phyloP scores from a whole-genome alignment of 2,888 invertebrate genomes.

The Ephialtes manifestator region DNA sequence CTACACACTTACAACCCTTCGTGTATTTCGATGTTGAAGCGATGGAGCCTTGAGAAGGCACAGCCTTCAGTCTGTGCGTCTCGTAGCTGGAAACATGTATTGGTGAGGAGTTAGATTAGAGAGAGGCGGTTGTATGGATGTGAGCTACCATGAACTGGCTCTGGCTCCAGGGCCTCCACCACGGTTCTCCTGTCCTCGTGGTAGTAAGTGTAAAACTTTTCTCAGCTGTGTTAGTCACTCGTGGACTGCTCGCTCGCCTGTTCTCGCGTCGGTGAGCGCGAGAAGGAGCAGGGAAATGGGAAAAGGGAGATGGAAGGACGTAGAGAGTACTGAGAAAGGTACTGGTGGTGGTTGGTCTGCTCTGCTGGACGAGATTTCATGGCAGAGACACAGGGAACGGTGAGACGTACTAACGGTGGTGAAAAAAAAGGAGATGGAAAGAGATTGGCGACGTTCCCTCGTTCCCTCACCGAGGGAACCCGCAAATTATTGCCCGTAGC shows the following conservation, averaged over 20 bases:
- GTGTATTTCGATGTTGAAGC: slow-evolving; percentile 70
- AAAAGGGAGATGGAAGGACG: slow-evolving; percentile 56
- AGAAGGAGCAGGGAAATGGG: slow-evolving; percentile 58
- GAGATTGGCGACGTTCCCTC: slow-evolving; percentile 55
- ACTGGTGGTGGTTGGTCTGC: slow-evolving; percentile 49
- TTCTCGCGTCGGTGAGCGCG: slow-evolving; percentile 43
- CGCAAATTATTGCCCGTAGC: slow-evolving; percentile 83
- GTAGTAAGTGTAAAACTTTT: slow-evolving; percentile 85
- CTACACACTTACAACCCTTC: slow-evolving; percentile 52
- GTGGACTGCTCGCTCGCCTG: slow-evolving; percentile 54
- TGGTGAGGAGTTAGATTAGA: slow-evolving; percentile 84
- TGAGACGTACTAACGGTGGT: slow-evolving; percentile 42
- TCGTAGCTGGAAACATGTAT: slow-evolving; percentile 66
- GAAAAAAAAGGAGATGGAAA: slow-evolving; percentile 52
- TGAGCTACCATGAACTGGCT: slow-evolving; percentile 71
- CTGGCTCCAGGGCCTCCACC: slow-evolving; percentile 59
- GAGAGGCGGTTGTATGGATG: slow-evolving; percentile 76
- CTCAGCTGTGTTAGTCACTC: slow-evolving; percentile 81
- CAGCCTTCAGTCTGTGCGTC: slow-evolving; percentile 30
- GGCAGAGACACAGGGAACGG: slow-evolving; percentile 64
- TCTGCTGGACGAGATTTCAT: slow-evolving; percentile 69
- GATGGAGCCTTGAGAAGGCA: slow-evolving; percentile 55
- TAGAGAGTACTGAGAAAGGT: slow-evolving; percentile 56
- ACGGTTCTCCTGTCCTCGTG: slow-evolving; percentile 71
- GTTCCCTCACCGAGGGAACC: slow-evolving; percentile 60